These are phyloP conservation scores for Enteromius anoplus DNA, from an alignment of 2,797 vertebrate species.

Conservation along the genomic window DNA sequence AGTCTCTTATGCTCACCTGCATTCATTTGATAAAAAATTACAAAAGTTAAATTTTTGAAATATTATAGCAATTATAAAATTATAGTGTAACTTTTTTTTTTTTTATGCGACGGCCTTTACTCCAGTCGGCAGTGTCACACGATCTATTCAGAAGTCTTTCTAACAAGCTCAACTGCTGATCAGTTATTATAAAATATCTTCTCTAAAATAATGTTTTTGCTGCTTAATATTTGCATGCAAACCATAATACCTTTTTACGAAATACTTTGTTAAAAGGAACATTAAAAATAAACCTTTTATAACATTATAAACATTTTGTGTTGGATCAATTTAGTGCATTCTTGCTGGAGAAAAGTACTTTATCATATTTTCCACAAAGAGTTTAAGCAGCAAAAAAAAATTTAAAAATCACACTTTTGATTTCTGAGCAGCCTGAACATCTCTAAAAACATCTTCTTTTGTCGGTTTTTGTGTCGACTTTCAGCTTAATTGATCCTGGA, in stretches of 20 bases:
- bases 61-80: neutral
- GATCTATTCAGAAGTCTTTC: neutral
- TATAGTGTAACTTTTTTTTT: neutral
- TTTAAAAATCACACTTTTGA: too few species aligned
- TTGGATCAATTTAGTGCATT: neutral
- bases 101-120: neutral
- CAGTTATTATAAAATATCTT: neutral
- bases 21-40: neutral
- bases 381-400: neutral
- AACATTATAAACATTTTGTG: neutral
- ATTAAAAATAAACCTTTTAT: neutral
- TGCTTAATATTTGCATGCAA: neutral
- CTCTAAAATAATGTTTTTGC: too few species aligned
- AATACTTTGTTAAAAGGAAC: neutral
- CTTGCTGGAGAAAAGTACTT: neutral
- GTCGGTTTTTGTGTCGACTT: neutral
- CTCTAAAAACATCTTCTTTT: neutral
- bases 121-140: neutral
- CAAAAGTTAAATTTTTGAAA: neutral
- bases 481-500: conserved; percentile 12
- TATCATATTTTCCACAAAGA: neutral
- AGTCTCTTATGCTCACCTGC: too few species aligned
- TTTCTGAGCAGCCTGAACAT: neutral
- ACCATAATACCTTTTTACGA: neutral
- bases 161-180: neutral